phyloP scores from a whole-genome alignment of 2,888 invertebrate genomes.

The Agrotis puta region DNA sequence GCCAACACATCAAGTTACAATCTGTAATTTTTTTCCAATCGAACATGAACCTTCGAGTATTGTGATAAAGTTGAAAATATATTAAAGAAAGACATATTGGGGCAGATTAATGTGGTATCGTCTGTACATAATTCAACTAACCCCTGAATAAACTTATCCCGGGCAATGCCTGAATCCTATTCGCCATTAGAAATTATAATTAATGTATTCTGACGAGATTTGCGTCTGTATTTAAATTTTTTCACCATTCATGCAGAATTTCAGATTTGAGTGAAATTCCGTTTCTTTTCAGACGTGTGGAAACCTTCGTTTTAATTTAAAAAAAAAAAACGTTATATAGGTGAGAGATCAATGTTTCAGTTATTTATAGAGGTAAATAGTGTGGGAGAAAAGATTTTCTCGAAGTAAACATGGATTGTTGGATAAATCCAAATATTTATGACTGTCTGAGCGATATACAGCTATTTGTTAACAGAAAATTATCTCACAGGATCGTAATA shows the following conservation, averaged over 20 bases:
- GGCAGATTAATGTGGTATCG: no score
- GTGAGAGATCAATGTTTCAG: conserved; percentile 21
- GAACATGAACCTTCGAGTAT: no score
- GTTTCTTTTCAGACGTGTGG: conserved; percentile 13
- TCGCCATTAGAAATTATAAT: conserved; percentile 58
- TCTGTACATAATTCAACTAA: conserved; percentile 15
- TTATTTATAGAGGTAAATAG: conserved; percentile 8
- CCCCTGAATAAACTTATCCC: conserved; percentile 26
- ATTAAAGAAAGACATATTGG: no score
- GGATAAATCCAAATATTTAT: neutral
- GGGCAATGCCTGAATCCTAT: conserved; percentile 18
- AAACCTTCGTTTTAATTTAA: conserved; percentile 26
- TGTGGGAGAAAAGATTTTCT: neutral
- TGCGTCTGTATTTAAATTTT: conserved; percentile 36
- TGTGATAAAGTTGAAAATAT: no score
- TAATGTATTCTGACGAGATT: conserved; percentile 61
- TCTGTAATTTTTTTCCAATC: no score
- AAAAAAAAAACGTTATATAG: conserved; percentile 9
- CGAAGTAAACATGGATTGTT: neutral
- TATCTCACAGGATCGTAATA: no score
- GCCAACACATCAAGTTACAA: no score
- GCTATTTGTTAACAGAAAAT: no score
- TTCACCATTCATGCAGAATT: conserved; percentile 16
- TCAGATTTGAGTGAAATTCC: conserved; percentile 38
- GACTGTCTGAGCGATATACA: no score